A percentile compares a stretch with the other conserved stretches of the same genome.
Conservation (phyloP, 2,888 invertebrate species). For the Leptinotarsa juncta region DNA sequence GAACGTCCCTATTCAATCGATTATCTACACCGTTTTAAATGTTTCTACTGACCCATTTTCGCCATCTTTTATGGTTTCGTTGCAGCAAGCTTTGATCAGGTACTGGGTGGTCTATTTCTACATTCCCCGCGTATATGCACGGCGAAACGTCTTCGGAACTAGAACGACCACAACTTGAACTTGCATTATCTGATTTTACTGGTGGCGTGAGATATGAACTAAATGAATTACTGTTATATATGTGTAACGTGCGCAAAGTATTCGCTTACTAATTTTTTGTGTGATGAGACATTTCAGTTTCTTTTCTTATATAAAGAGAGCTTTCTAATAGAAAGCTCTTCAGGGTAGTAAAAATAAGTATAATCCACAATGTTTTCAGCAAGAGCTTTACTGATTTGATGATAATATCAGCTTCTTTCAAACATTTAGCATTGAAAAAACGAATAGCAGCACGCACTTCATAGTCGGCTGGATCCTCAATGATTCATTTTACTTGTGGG, state of each 20-base stretch:
- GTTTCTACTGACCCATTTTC: constrained; percentile 45
- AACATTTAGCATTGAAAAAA: too few species aligned
- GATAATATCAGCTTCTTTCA: too few species aligned
- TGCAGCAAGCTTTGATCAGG: constrained; percentile 33
- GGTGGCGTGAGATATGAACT: constrained; percentile 26
- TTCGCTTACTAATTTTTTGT: constrained; percentile 45
- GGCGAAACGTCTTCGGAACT: constrained; percentile 3
- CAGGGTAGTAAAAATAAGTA: too few species aligned
- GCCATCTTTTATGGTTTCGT: constrained; percentile 40
- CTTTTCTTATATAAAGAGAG: too few species aligned
- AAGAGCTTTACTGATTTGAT: too few species aligned
- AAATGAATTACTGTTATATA: constrained; percentile 31
- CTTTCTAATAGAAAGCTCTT: too few species aligned
- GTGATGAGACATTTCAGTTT: neutral
- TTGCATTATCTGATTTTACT: constrained; percentile 29
- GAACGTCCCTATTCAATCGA: constrained; percentile 37
- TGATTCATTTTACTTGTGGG: too few species aligned
- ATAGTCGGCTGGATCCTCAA: too few species aligned
- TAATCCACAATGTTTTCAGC: too few species aligned
- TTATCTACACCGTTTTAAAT: constrained; percentile 38
- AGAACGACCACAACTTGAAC: constrained; percentile 30
- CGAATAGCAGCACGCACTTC: too few species aligned
- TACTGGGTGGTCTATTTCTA: constrained; percentile 43
- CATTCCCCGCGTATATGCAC: constrained; percentile 28
- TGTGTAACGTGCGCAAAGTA: constrained; percentile 38